Base-by-base conservation (phyloP, 2,888 invertebrate genomes). In the Alentia gelatinosa region DNA sequence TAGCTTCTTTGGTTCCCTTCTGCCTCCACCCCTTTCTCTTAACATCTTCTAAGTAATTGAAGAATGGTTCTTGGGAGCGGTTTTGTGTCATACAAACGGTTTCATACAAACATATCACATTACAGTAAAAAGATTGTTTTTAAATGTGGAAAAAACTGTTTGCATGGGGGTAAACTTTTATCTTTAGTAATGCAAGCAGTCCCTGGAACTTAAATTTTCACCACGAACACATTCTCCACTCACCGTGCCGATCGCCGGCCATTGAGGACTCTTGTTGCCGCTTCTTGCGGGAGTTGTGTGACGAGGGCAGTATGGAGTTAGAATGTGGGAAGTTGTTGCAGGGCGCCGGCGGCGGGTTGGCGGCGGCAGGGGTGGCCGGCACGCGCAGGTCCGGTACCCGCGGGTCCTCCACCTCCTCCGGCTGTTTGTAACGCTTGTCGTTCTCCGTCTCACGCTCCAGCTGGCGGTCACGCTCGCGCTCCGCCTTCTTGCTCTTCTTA, bases 381-480 rank as follows among this genome's bases (percentile, higher is more conserved):
- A 47, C 86, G 35, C 74, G 40, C 39, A 63, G 30, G 30, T 75
- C 74, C 4, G 90, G 90, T 42, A 75, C 91, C 23, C 91, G 91
- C 33, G 23, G 75, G 33, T 91, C 91, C 42, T 90, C 79, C 68
- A 84, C 89, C 42, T 63, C 79, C 47, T 79, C 23, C 33, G 42
- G 30, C 37, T 90, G 74, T 40, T 56, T 37, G 15, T 79, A 42
- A 23, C 47, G 50, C 42, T 75, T 75, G 19, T 50, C 90, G 39
- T 26, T 33, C 89, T 63, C 89, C 0, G 42, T 63, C 33, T 89
- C 89, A 39, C 33, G 89, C 75, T 91, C 90, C 68, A 74, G 50
- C 63, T 86, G 89, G 63, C 88, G 79, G 90, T 91, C 92, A 84
- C 90, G 84, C 91, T 92, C 89, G 39, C 90, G 86, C 79, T 89